Evolutionary conservation across 2,113 vertebrate genomes (phyloP).

Genomic region (Empidonax alnorum): DNA sequence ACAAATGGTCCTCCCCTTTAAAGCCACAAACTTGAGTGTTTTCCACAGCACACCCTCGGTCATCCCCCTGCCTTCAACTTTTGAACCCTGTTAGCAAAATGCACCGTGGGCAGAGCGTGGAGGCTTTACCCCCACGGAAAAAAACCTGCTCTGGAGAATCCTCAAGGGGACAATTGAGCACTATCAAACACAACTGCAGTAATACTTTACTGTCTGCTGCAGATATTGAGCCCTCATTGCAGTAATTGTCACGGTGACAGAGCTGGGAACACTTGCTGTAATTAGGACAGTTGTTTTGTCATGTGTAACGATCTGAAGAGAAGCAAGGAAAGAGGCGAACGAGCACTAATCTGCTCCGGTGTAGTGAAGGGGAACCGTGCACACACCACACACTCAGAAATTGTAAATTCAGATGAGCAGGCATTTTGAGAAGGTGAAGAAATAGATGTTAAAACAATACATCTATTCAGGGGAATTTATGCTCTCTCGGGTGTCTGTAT

Average conservation of each 20-base stretch:
- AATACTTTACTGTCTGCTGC: constrained; percentile 67
- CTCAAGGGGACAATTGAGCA: constrained; percentile 68
- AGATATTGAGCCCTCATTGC: constrained; percentile 72
- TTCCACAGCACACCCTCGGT: neutral
- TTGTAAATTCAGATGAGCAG: constrained; percentile 58
- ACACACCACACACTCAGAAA: neutral
- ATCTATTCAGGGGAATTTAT: constrained; percentile 29
- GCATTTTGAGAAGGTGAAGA: constrained; percentile 30
- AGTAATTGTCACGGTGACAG: constrained; percentile 72
- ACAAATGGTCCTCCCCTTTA: neutral
- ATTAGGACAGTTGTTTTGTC: constrained; percentile 78
- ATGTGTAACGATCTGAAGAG: constrained; percentile 76
- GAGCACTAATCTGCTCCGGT: constrained; percentile 62
- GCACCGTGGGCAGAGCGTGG: neutral
- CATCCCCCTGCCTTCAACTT: constrained; percentile 14
- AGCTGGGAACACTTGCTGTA: constrained; percentile 72
- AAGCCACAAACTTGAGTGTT: neutral
- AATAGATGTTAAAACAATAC: constrained; percentile 58
- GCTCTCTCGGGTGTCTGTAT: constrained; percentile 33
- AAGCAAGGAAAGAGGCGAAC: constrained; percentile 66
- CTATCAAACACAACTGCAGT: constrained; percentile 69
- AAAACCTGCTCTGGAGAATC: neutral
- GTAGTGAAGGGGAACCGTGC: constrained; percentile 43
- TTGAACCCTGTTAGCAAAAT: constrained; percentile 27
- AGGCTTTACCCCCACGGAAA: neutral